Base-by-base conservation (phyloP, 1,140 invertebrate genomes). In the Sinonovacula constricta region DNA sequence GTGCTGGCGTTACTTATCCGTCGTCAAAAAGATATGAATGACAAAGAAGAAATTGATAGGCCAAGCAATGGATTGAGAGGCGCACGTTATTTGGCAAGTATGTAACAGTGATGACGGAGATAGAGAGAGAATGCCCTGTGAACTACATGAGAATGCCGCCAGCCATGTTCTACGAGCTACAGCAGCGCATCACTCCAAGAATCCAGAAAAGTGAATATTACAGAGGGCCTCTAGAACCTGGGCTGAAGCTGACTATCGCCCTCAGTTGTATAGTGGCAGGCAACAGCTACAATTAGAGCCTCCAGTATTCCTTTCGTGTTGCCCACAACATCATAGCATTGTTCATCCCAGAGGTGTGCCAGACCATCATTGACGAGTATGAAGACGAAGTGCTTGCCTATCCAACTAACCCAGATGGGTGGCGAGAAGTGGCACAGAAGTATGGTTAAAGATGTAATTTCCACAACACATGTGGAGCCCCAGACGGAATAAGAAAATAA, bases 401-500 rank as follows among this genome's bases (percentile, higher is more conserved):
- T 24, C 79, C 79, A 10, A 45, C 2, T 4, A 65, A 26, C n/a
- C 45, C 49, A 15, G 70, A 79, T 12, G 77, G 51, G 39, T 72
- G 77, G 68, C 34, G 28, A 57, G n/a, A 36, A 28, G 56, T 78
- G n/a, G n/a, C n/a, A n/a, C n/a, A n/a, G n/a, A n/a, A n/a, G n/a
- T n/a, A n/a, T n/a, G n/a, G n/a, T n/a, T 39, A 15, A 15, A 28
- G 65, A 24, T 81, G 71, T 65, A 81, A 81, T 51, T 45, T 69
- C 33, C 79, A 65, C 31, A 63, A 81, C 62, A n/a, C 57, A 22
- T 53, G 10, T 60, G 79, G 72, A 36, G 79, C 74, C 10, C 51
- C 70, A 12, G 91, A 92, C 84, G 90, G 91, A 0, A n/a, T n/a
- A 91, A 91, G 72, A 91, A 91, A 80, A 60, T 91, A 7, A 24